These are phyloP conservation scores for Heteromyza rotundicornis DNA, from an alignment of 2,888 invertebrate genomes.

Conservation along the genomic window DNA sequence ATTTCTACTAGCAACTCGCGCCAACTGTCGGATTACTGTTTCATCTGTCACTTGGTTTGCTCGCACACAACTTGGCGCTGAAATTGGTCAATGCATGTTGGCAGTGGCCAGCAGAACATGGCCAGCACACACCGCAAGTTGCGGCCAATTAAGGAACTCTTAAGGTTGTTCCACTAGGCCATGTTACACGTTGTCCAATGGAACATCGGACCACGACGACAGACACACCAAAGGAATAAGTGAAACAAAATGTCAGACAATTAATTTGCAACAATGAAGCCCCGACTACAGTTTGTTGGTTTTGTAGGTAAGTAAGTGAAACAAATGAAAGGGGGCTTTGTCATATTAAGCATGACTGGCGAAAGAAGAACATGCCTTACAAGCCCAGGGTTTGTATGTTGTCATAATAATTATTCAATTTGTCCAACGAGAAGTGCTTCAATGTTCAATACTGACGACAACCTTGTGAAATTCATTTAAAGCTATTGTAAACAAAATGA, in stretches of 20 bases:
- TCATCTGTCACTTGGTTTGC: conserved; percentile 1
- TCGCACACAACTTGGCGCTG: background rate
- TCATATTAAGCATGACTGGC: background rate
- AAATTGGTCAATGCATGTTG: background rate
- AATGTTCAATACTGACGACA: no score
- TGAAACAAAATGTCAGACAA: conserved; percentile 51
- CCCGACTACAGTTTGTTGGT: background rate
- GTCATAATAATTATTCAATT: conserved; percentile 53
- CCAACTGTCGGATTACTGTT: background rate
- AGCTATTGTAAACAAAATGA: no score
- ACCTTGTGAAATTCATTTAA: no score
- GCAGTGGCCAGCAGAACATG: background rate
- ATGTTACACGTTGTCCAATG: background rate
- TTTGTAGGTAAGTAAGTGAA: background rate
- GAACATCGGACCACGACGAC: background rate
- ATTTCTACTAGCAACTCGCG: no score
- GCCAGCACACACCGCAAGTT: background rate
- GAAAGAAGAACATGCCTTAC: background rate
- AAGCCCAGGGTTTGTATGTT: conserved; percentile 31
- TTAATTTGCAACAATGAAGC: conserved; percentile 47
- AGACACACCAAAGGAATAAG: conserved; percentile 16
- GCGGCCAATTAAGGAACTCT: background rate
- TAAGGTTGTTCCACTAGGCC: background rate
- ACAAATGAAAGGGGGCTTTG: background rate
- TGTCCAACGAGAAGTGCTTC: conserved; percentile 36